Conservation (phyloP, 2,113 vertebrate genomes). For the Lagopus muta region DNA sequence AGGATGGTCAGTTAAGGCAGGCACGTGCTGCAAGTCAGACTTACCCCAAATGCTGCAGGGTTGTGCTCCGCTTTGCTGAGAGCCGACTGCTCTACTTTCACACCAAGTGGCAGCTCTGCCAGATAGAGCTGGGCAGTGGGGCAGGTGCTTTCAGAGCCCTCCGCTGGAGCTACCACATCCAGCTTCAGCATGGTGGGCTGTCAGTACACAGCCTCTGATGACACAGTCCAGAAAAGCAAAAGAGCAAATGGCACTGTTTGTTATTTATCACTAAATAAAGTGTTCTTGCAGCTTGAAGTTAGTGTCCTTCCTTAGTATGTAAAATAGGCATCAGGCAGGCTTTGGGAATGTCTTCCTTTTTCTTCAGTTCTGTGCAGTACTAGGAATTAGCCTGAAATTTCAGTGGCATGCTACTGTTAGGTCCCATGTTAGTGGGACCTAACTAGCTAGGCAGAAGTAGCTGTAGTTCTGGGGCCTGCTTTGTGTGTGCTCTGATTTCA, state of each 20-base stretch:
- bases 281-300: not conserved
- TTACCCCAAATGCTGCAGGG: not conserved
- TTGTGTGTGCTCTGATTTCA: not conserved
- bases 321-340: not conserved
- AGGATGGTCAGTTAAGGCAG: not conserved
- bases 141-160: not conserved
- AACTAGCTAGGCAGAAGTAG: not conserved
- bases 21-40: constrained; percentile 20
- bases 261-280: not conserved
- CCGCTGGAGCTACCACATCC: not conserved
- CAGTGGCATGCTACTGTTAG: too few species aligned
- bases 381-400: not conserved
- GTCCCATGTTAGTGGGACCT: not conserved
- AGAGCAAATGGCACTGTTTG: not conserved
- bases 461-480: not conserved
- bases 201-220: not conserved
- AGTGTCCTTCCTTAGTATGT: not conserved
- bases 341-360: not conserved
- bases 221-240: not conserved
- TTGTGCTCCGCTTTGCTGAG: not conserved
- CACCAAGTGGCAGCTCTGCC: not conserved
- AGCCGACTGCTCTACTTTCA: not conserved
- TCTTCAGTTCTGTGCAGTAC: not conserved
- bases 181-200: not conserved
- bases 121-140: not conserved